Conservation (phyloP, 1,140 invertebrate species). For the Caenorhabditis briggsae region DNA sequence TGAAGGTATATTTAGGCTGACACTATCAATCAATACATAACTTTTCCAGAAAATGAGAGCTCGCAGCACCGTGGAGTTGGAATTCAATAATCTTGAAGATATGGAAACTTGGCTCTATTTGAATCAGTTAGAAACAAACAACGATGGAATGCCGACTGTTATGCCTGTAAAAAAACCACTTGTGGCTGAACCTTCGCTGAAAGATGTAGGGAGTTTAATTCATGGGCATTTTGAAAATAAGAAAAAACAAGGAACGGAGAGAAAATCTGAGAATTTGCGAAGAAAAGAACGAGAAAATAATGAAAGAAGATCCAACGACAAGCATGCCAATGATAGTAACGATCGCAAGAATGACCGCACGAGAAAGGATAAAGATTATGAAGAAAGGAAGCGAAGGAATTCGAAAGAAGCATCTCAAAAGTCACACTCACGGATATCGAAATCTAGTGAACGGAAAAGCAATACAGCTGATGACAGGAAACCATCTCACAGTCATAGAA, state of each 20-base stretch:
- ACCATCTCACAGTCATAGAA: not conserved
- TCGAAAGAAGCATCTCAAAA: too few species aligned
- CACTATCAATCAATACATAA: not conserved
- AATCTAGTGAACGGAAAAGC: too few species aligned
- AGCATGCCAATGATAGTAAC: too few species aligned
- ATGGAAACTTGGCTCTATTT: slow-evolving; percentile 12
- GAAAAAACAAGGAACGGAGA: not conserved
- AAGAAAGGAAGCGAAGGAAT: too few species aligned
- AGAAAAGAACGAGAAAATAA: not conserved
- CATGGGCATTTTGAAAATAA: slow-evolving; percentile 1
- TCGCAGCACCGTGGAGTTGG: not conserved
- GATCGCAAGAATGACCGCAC: too few species aligned
- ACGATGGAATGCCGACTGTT: slow-evolving; percentile 36
- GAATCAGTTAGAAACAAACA: slow-evolving; percentile 37
- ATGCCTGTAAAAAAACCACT: not conserved
- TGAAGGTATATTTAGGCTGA: not conserved
- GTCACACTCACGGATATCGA: too few species aligned
- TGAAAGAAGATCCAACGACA: too few species aligned
- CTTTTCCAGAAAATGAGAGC: slow-evolving; percentile 31
- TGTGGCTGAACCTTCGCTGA: not conserved
- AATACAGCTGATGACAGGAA: too few species aligned
- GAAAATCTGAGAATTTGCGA: not conserved
- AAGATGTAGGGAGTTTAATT: not conserved
- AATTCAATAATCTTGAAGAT: slow-evolving; percentile 15
- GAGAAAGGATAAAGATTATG: too few species aligned